phyloP scores from a whole-genome alignment of 2,888 invertebrate species.

The Stomorhina lunata region DNA sequence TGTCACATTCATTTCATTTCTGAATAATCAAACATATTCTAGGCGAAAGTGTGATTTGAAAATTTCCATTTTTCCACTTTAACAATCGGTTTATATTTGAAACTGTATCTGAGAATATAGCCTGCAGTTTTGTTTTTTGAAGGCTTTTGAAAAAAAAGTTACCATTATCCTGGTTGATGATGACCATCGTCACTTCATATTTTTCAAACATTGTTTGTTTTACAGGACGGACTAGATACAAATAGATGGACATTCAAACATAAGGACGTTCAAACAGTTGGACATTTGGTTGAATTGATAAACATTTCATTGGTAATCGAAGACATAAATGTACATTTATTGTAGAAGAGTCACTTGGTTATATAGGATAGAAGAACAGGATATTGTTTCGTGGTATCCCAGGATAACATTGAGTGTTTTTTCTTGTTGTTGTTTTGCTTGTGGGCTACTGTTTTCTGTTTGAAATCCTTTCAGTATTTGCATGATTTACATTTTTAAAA shows the following conservation, averaged over 20 bases:
- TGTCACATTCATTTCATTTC: neutral
- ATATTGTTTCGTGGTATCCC: constrained; percentile 38
- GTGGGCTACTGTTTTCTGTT: too few species aligned
- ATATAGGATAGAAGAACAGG: constrained; percentile 28
- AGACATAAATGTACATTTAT: constrained; percentile 6
- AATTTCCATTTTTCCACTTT: neutral
- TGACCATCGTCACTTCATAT: constrained; percentile 55
- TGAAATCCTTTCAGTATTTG: constrained; percentile 16
- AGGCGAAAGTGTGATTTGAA: constrained; percentile 23
- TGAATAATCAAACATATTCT: constrained; percentile 34
- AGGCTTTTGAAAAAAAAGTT: neutral
- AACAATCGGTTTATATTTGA: neutral
- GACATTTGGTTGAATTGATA: too few species aligned
- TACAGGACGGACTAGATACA: neutral
- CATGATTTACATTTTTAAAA: constrained; percentile 38
- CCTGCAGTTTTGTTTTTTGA: neutral
- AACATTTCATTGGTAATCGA: too few species aligned
- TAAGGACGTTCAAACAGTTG: neutral
- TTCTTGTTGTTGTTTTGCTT: neutral
- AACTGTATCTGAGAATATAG: neutral
- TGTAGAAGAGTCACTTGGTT: too few species aligned
- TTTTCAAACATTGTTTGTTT: constrained; percentile 9
- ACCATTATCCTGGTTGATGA: too few species aligned
- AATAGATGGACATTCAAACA: neutral
- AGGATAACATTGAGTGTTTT: neutral